Conservation (phyloP, 2,113 vertebrate species). For the Ageneiosus marmoratus region DNA sequence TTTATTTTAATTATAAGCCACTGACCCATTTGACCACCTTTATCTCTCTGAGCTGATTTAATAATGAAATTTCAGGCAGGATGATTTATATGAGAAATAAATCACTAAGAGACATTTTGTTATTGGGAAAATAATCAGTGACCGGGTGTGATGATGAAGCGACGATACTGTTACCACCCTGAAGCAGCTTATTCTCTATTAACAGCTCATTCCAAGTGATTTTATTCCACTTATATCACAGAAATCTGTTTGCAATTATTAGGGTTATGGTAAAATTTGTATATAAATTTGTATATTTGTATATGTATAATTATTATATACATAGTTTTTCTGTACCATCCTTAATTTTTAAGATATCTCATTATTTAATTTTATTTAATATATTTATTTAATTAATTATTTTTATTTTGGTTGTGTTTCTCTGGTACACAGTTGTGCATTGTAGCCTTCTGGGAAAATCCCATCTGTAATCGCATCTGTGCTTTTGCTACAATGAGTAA, state of each 20-base stretch:
- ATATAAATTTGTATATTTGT: too few species aligned
- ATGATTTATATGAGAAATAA: background rate
- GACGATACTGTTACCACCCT: background rate
- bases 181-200: background rate
- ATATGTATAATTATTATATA: background rate
- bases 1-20: slow-evolving; percentile 8
- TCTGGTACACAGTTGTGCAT: background rate
- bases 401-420: background rate
- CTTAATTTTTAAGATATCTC: background rate
- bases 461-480: slow-evolving; percentile 34
- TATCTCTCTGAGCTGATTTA: slow-evolving; percentile 1
- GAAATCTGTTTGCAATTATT: too few species aligned
- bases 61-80: background rate
- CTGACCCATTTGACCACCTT: background rate
- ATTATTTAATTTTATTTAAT: background rate
- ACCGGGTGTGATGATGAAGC: background rate
- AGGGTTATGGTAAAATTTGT: too few species aligned
- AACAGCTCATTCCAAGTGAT: background rate
- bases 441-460: slow-evolving; percentile 10
- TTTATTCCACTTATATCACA: background rate
- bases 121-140: background rate
- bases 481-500: slow-evolving; percentile 26
- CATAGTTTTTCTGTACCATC: background rate
- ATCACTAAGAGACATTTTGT: background rate
- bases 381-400: background rate